Conservation (phyloP, 2,888 invertebrate genomes). For the Xestia c-nigrum region DNA sequence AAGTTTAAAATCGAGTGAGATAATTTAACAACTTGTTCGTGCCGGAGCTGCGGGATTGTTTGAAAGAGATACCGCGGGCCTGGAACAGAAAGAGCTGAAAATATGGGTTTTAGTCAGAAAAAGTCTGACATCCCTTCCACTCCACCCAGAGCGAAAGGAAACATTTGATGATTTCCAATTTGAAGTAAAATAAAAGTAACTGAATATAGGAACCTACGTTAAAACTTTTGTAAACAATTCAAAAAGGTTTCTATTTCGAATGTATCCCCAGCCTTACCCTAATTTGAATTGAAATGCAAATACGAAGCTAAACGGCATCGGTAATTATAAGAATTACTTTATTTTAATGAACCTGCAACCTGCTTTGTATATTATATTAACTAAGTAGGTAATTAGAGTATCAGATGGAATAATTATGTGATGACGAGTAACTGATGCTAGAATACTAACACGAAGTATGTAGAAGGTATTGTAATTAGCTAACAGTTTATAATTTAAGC, state of each 20-base stretch:
- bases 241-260: constrained; percentile 6
- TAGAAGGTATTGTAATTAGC: constrained; percentile 20
- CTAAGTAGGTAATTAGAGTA: constrained; percentile 22
- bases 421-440: constrained; percentile 23
- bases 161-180: too few relatives aligned
- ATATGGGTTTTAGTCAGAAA: too few relatives aligned
- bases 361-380: constrained; percentile 13
- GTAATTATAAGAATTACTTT: constrained; percentile 29
- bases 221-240: background rate
- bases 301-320: constrained; percentile 6
- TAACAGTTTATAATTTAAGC: constrained; percentile 1
- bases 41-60: too few relatives aligned
- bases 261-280: background rate
- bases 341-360: constrained; percentile 12
- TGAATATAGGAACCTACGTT: background rate
- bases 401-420: background rate
- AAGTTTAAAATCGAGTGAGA: too few relatives aligned
- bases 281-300: constrained; percentile 39
- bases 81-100: too few relatives aligned
- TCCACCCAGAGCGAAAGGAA: too few relatives aligned
- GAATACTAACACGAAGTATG: background rate
- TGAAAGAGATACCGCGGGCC: too few relatives aligned
- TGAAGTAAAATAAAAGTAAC: too few relatives aligned
- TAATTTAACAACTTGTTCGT: too few relatives aligned
- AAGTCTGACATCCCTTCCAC: too few relatives aligned